Evolutionary conservation across 2,888 invertebrate genomes (phyloP).

Genomic region (Erynnis tages): DNA sequence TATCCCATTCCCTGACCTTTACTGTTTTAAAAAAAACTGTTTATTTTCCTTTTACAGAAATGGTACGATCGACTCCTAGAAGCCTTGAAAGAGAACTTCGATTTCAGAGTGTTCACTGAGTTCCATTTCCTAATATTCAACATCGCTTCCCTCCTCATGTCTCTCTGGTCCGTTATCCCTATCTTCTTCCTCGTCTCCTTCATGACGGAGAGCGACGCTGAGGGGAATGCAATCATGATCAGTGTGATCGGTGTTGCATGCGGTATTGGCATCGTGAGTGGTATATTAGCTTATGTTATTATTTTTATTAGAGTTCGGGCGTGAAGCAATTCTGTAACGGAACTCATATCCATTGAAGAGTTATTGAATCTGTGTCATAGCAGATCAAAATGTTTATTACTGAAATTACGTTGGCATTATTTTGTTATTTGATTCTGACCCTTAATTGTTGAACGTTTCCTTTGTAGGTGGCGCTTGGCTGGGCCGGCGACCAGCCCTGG

Average conservation of each 20-base stretch:
- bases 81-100: constrained; percentile 85
- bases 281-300: background rate
- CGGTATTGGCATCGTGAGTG: constrained; percentile 91
- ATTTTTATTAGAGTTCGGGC: too few species aligned
- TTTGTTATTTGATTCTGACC: too few species aligned
- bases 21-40: too few species aligned
- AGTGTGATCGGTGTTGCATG: constrained; percentile 93
- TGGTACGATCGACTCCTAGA: constrained; percentile 87
- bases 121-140: constrained; percentile 91
- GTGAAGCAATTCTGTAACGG: too few species aligned
- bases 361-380: too few species aligned
- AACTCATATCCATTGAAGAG: too few species aligned
- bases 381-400: too few species aligned
- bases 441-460: too few species aligned
- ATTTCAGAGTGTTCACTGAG: constrained; percentile 90
- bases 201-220: constrained; percentile 83
- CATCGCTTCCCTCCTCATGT: constrained; percentile 91
- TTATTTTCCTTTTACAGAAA: constrained; percentile 74
- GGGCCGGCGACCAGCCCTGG: constrained; percentile 93
- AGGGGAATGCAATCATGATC: constrained; percentile 88
- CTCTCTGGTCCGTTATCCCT: constrained; percentile 96
- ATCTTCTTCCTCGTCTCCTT: constrained; percentile 90
- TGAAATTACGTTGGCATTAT: too few species aligned
- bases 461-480: constrained; percentile 88
- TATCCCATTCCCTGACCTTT: too few species aligned